phyloP scores from a whole-genome alignment of 2,888 invertebrate genomes.

The Apocheima hispidaria region DNA sequence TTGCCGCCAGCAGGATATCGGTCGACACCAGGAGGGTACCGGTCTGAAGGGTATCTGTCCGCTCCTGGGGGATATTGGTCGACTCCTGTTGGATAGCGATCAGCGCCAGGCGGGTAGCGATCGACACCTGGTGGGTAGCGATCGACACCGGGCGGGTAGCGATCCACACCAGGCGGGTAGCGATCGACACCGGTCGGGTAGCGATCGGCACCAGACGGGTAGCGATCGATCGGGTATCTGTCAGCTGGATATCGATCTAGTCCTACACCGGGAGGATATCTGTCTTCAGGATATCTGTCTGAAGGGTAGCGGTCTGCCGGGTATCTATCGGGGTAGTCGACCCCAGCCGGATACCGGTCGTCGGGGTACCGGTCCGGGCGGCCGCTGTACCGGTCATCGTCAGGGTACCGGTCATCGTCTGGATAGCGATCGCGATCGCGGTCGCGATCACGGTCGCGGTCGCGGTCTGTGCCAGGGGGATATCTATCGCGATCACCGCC shows the following conservation, averaged over 20 bases:
- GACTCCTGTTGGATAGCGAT: conserved; percentile 76
- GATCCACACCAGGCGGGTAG: conserved; percentile 73
- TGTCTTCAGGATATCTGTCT: conserved; percentile 77
- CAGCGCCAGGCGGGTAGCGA: conserved; percentile 62
- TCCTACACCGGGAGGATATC: conserved; percentile 78
- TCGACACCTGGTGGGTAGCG: conserved; percentile 77
- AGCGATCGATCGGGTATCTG: conserved; percentile 80
- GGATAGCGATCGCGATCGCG: conserved; percentile 76
- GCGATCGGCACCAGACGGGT: conserved; percentile 62
- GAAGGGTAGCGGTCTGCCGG: conserved; percentile 63
- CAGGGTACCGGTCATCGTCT: conserved; percentile 83
- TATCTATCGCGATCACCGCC: conserved; percentile 56
- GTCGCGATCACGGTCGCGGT: conserved; percentile 54
- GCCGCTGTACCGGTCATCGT: conserved; percentile 77
- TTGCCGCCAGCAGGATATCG: conserved; percentile 60
- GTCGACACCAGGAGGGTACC: conserved; percentile 54
- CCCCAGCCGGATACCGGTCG: conserved; percentile 85
- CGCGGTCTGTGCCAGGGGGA: conserved; percentile 35
- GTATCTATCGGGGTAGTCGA: conserved; percentile 78
- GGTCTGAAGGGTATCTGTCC: conserved; percentile 76
- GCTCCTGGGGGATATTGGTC: conserved; percentile 65
- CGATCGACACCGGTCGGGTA: conserved; percentile 71
- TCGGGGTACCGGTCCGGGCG: conserved; percentile 82
- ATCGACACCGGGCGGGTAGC: conserved; percentile 63
- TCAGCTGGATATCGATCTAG: conserved; percentile 70